Base-by-base conservation (phyloP, 2,797 vertebrate genomes). In the Gorsachius magnificus region DNA sequence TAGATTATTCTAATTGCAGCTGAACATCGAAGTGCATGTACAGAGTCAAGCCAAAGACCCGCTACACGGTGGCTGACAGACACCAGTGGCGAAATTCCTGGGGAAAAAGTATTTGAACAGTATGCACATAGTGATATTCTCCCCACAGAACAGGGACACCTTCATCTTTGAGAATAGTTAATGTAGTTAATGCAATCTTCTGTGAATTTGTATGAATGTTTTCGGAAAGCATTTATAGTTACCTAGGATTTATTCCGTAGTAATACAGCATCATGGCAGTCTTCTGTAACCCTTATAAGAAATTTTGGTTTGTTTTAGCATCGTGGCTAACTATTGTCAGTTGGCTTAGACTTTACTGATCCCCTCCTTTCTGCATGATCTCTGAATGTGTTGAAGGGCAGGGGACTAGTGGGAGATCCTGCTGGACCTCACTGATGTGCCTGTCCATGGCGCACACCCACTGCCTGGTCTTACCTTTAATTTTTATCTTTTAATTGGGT, bases 31-130 rank as follows among this genome's bases (percentile, higher is more conserved):
- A 46, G 45, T 25, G 17, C 28, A 16, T 0, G 1, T n/a, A 19
- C 5, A 11, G 56, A 66, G 38, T 35, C 31, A 53, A 41, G 7
- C 25, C 4, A 10, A 20, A 86, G 35, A 57, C 17, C 17, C 7
- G 3, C 25, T 4, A 0, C 0, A 0, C 3, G 41, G 16, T 75
- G 66, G 29, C n/a, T 76, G 45, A 41, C 41, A 54, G 20, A 4
- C 48, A 20, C 3, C 8, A 60, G 50, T 15, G 36, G 14, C 2
- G n/a, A 0, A 57, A 10, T 31, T 53, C 8, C 7, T 2, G 3
- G 28, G 6, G 10, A 26, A 50, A 22, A 64, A 19, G 45, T n/a
- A 19, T 31, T 56, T 45, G 21, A 63, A 21, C 17, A 18, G 4
- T 18, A 54, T 75, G 15, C 10, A 75, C 20, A 1, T 2, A 20